Conservation (phyloP, 2,113 vertebrate species). For the Tiliqua scincoides region DNA sequence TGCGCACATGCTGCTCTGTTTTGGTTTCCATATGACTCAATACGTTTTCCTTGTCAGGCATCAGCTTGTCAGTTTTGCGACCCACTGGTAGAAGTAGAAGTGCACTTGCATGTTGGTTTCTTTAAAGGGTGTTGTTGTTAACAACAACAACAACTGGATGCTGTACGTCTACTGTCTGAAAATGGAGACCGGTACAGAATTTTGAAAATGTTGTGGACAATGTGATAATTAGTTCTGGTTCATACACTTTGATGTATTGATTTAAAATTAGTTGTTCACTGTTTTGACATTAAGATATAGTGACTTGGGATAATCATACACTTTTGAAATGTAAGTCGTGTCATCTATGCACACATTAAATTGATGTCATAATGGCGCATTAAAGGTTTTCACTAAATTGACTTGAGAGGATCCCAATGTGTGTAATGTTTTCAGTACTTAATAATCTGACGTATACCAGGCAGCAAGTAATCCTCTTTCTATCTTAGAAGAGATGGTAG, state of each 20-base stretch:
- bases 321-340: constrained; percentile 31
- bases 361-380: constrained; percentile 14
- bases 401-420: constrained; percentile 29
- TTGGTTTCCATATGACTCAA: too few species aligned
- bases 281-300: constrained; percentile 17
- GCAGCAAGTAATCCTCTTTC: constrained; percentile 43
- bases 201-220: neutral
- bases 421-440: constrained; percentile 10
- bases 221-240: neutral
- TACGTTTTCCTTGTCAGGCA: too few species aligned
- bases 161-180: neutral
- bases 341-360: constrained; percentile 36
- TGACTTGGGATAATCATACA: constrained; percentile 12
- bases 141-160: neutral
- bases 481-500: constrained; percentile 24
- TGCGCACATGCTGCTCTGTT: too few species aligned
- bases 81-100: too few species aligned
- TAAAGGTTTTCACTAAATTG: constrained; percentile 39
- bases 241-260: neutral
- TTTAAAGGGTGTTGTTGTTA: too few species aligned
- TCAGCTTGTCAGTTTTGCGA: too few species aligned
- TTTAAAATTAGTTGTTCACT: neutral
- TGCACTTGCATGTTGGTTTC: too few species aligned
- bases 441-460: constrained; percentile 38
- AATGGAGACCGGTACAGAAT: neutral